Base-by-base conservation (phyloP, 2,888 invertebrate genomes). In the Tyria jacobaeae region DNA sequence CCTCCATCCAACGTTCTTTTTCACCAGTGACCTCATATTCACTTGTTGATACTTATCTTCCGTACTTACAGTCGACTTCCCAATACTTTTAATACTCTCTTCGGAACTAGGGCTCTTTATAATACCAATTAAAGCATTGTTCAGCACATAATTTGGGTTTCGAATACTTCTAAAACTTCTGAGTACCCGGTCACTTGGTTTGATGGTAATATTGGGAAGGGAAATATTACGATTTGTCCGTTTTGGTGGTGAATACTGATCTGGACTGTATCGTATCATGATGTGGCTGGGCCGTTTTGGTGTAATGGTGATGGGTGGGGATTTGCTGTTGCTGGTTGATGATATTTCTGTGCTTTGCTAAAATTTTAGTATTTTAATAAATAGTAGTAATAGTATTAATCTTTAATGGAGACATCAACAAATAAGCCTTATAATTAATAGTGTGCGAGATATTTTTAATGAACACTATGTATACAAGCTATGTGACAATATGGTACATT, bases 301-400 rank as follows among this genome's bases (percentile, higher is more conserved):
- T 7, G 88, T 89, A 6, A 55, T 51, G 0, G 73, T 66, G 6
- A 89, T 87, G 0, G 89, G 84, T 2, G 89, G 89, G 0, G 90
- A 91, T 9, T 60, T 72, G 3, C 69, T 69, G 47, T 67, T 76
- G 60, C 77, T 84, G 6, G 86, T 86, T 1, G 87, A 86, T 9
- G 85, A 82, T 63, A 88, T 70, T 75, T 88, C 85, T 15, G 75
- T 41, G n/a, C 68, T 82, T 85, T 89, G 82, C 34, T 84, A 79
- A 12, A 61, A 64, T 7, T 1, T 44, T 54, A n/a, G n/a, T n/a
- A n/a, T n/a, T n/a, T n/a, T n/a, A n/a, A n/a, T n/a, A n/a, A n/a
- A n/a, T n/a, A n/a, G n/a, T 27, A 4, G 27, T 27, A 6, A 6
- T 4, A 31, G 27, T 3, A 4, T 27, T 27, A 31, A 7, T 31